phyloP scores from a whole-genome alignment of 2,888 invertebrate species.

The Dicyrtoma fusca region DNA sequence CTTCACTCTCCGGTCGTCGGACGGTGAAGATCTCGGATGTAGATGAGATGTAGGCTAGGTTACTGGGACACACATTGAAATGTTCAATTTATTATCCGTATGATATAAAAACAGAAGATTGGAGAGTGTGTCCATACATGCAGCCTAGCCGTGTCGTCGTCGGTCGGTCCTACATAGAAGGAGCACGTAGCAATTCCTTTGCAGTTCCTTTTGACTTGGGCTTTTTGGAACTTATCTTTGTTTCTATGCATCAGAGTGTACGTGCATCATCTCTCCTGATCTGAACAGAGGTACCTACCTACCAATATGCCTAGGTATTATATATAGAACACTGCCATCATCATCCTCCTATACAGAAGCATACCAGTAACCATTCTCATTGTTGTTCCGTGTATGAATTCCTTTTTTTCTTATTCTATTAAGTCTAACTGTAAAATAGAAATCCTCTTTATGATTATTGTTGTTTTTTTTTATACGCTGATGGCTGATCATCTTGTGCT shows the following conservation, averaged over 20 bases:
- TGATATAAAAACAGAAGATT: neutral
- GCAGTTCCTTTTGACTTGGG: too few relatives aligned
- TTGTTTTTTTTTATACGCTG: slow-evolving; percentile 10
- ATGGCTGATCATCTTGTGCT: neutral
- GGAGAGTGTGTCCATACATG: neutral
- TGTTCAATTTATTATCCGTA: neutral
- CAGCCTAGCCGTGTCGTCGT: neutral
- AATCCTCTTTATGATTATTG: slow-evolving; percentile 34
- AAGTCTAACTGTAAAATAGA: slow-evolving; percentile 37
- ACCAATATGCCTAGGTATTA: neutral
- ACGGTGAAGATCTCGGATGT: neutral
- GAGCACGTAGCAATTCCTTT: neutral
- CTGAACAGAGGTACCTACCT: too few relatives aligned
- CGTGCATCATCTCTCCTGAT: too few relatives aligned
- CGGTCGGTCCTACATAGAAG: neutral
- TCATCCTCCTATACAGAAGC: neutral
- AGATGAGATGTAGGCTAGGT: slow-evolving; percentile 38
- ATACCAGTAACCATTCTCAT: slow-evolving; percentile 1
- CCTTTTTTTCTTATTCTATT: neutral
- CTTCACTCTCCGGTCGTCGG: too few relatives aligned
- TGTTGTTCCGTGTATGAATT: neutral
- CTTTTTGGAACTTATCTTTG: too few relatives aligned
- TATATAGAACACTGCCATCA: neutral
- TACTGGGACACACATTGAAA: slow-evolving; percentile 35
- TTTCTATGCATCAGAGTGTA: too few relatives aligned